Evolutionary conservation across 2,888 invertebrate species (phyloP).

Genomic region (Apotomis turbidana): DNA sequence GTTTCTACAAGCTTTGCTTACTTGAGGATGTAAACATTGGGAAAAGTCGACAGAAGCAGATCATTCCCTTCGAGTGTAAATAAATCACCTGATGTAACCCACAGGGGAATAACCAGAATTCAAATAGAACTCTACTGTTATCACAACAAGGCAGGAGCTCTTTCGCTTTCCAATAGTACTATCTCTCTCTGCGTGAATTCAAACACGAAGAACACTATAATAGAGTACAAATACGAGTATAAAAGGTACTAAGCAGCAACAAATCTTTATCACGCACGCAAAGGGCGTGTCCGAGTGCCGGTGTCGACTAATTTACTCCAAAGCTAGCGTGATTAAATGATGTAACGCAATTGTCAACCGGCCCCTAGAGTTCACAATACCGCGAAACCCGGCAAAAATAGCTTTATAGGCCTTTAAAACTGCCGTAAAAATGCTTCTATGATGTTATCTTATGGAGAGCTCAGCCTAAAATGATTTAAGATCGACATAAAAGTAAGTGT

Average conservation of each 20-base stretch:
- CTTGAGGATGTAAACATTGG: no score
- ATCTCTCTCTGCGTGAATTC: background rate
- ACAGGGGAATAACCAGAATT: no score
- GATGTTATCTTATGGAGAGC: conserved; percentile 4
- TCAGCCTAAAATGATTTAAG: background rate
- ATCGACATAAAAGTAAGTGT: background rate
- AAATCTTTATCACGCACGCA: conserved; percentile 60
- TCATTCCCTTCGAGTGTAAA: no score
- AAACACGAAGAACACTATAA: conserved; percentile 22
- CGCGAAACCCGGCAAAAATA: conserved; percentile 18
- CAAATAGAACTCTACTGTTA: no score
- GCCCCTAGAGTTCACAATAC: conserved; percentile 15
- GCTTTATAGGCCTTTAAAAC: conserved; percentile 27
- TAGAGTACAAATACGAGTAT: conserved; percentile 12
- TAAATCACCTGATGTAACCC: no score
- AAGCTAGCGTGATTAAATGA: conserved; percentile 61
- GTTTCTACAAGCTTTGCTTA: no score
- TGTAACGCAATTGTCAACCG: conserved; percentile 44
- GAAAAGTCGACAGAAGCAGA: no score
- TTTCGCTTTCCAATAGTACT: background rate
- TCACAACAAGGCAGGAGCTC: no score
- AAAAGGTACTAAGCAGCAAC: conserved; percentile 39
- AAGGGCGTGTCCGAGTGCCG: conserved; percentile 56
- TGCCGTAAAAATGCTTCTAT: background rate
- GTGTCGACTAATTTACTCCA: conserved; percentile 49